Evolutionary conservation across 2,113 vertebrate species (phyloP).

Genomic region (human): DNA sequence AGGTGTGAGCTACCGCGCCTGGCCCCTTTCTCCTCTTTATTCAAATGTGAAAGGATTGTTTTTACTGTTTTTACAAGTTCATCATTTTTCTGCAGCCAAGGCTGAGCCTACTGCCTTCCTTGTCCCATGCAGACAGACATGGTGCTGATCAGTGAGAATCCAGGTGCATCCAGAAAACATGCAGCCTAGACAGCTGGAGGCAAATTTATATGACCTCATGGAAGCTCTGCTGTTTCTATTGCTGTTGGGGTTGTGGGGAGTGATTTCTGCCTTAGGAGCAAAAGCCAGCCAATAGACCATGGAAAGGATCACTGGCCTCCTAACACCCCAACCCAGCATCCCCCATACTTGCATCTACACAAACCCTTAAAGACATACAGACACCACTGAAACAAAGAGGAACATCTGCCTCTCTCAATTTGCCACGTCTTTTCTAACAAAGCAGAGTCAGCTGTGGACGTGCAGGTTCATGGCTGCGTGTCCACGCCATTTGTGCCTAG

Average conservation of each 20-base stretch:
- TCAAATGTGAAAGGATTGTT: not conserved
- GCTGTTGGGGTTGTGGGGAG: not conserved
- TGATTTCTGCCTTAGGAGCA: not conserved
- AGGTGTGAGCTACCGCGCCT: too few species aligned
- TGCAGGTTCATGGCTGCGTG: not conserved
- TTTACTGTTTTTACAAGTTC: not conserved
- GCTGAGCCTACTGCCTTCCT: slow-evolving; percentile 10
- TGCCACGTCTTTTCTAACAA: not conserved
- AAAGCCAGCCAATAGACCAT: not conserved
- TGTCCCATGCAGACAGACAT: not conserved
- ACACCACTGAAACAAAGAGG: slow-evolving; percentile 11
- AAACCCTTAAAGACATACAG: not conserved
- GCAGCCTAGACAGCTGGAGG: not conserved
- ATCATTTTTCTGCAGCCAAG: not conserved
- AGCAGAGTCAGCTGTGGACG: not conserved
- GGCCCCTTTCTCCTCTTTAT: not conserved
- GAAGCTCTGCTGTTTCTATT: not conserved
- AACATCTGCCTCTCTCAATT: slow-evolving; percentile 36
- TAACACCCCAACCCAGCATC: not conserved
- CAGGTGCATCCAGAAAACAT: slow-evolving; percentile 40
- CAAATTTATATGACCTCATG: not conserved
- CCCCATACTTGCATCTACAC: not conserved
- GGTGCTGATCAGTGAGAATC: slow-evolving; percentile 45
- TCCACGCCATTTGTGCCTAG: not conserved
- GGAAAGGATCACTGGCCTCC: not conserved